Evolutionary conservation across 2,797 vertebrate species (phyloP).

Genomic region (Sebastes goodei): DNA sequence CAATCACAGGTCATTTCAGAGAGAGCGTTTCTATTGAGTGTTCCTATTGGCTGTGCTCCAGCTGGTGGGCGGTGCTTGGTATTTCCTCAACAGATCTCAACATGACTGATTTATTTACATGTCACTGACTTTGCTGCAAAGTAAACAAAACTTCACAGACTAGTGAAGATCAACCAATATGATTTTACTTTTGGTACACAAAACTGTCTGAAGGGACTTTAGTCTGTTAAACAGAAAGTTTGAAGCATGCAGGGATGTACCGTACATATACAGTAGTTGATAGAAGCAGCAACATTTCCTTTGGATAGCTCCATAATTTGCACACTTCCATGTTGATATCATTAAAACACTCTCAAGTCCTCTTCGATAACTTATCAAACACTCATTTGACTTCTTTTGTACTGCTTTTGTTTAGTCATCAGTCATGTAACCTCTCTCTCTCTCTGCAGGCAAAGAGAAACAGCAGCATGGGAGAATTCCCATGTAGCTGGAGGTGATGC

Average conservation of each 20-base stretch:
- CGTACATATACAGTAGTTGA: background rate
- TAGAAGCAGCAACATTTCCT: background rate
- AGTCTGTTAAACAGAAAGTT: background rate
- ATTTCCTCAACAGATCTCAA: too few relatives aligned
- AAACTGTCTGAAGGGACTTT: background rate
- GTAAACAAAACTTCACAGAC: background rate
- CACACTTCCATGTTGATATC: background rate
- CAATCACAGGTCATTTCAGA: too few relatives aligned
- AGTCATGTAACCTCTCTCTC: constrained; percentile 56
- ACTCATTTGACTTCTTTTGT: constrained; percentile 46
- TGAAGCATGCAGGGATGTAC: background rate
- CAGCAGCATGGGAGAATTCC: constrained; percentile 75
- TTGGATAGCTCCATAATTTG: background rate
- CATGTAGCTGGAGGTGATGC: constrained; percentile 71
- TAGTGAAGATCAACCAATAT: background rate
- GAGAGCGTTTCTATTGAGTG: too few relatives aligned
- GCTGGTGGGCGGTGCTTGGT: too few relatives aligned
- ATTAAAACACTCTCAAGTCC: background rate
- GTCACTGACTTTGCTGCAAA: background rate
- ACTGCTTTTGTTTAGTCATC: constrained; percentile 65
- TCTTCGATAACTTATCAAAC: constrained; percentile 24
- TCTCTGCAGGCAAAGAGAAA: constrained; percentile 53
- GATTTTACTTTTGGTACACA: background rate
- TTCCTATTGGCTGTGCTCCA: too few relatives aligned
- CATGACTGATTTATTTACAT: background rate